Percentiles rank a stretch among this genome's conserved stretches.
Evolutionary conservation across 2,888 invertebrate genomes (phyloP).

Genomic region (Patella depressa): DNA sequence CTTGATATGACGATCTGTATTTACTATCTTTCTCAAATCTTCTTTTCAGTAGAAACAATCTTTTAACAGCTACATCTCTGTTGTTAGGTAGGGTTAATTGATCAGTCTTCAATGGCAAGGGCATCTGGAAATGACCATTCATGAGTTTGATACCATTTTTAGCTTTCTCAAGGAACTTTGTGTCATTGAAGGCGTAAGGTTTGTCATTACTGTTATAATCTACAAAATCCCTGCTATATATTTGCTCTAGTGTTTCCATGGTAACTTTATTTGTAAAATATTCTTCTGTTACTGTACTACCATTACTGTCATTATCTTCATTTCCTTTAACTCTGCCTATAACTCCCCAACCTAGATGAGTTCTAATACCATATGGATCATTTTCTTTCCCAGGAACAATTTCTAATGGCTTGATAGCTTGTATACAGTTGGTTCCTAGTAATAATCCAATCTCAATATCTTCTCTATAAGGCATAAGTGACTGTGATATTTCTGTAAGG

Average conservation of each 20-base stretch:
- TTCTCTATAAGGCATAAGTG: constrained; percentile 9
- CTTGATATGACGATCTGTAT: constrained; percentile 18
- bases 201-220: neutral
- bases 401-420: constrained; percentile 5
- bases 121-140: constrained; percentile 1
- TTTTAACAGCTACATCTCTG: constrained; percentile 2
- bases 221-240: constrained; percentile 13
- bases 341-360: constrained; percentile 16
- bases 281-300: neutral
- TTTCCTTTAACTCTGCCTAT: constrained; percentile 9
- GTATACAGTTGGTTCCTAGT: neutral
- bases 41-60: neutral
- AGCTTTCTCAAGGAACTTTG: constrained; percentile 10
- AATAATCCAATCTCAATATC: neutral
- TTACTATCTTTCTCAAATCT: constrained; percentile 2
- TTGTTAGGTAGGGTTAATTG: neutral
- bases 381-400: constrained; percentile 7
- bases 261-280: neutral
- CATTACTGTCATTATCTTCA: neutral
- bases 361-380: constrained; percentile 15
- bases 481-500: neutral
- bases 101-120: constrained; percentile 2
- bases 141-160: neutral
- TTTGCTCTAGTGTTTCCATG: neutral
- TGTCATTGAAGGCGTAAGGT: constrained; percentile 14